Evolutionary conservation across 2,797 vertebrate species (phyloP), one percentile per base, ranked within the genome.

Genomic region (Trematomus bernacchii): DNA sequence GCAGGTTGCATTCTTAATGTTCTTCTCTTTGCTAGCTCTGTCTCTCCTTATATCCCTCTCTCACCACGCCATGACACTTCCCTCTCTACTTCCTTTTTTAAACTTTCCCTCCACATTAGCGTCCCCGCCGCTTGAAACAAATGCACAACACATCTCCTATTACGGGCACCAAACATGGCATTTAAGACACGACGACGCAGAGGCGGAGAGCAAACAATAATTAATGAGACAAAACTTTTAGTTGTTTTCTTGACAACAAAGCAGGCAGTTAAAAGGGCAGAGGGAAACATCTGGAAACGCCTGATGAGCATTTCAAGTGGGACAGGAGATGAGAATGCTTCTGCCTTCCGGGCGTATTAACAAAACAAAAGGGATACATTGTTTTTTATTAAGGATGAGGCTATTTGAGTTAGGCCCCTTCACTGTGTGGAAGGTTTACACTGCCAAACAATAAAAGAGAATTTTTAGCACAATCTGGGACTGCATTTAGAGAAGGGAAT

Each of bases 401-500:
- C 47, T 83, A 60, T 85, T 88, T 84, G 57, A 33, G 48, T 4
- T n/a, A 71, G 83, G 71, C 60, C 73, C 71, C 65, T 83, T 78
- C 47, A 47, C 79, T 71, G 63, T 27, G 67, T 44, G 73, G 51
- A 83, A 74, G 73, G 54, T 89, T 93, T 89, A 87, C 76, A 85
- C 71, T 83, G 74, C 10, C 66, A 78, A 89, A 93, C 88, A 89
- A 87, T 91, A 90, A 91, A 91, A 91, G 83, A 82, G 85, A 90
- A 92, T 93, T 79, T 79, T 85, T 72, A 93, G 87, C 74, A 82
- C 71, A 86, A 90, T 91, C 80, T 76, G 87, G 67, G 77, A 81
- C 82, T 91, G 86, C 86, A 89, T 93, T 91, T 92, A 85, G 89
- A 87, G 82, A 75, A 81, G 74, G 83, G 82, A 80, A 79, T 66